Evolutionary conservation across 2,797 vertebrate genomes (phyloP), one percentile per base, ranked within the genome.

Genomic region (Aythya fuligula): DNA sequence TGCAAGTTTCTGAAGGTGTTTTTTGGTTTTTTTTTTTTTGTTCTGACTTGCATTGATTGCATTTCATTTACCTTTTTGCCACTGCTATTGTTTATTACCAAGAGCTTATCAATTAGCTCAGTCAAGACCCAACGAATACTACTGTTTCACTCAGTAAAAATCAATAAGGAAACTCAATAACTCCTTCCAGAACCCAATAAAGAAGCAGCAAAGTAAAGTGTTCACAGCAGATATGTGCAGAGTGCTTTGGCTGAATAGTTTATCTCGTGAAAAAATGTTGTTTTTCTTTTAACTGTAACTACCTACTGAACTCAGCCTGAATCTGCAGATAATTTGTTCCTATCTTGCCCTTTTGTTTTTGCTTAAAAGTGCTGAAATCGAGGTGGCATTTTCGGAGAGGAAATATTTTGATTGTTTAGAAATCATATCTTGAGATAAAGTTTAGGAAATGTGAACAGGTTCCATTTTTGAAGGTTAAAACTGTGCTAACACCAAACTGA

Each of bases 91-190:
- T 93, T 97, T 95, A 84, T 97, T 87, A 72, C 61, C 75, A 76
- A 76, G 88, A 71, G 72, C 43, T 93, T 96, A 90, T 91, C 93
- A 97, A 96, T 97, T 96, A 97, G 65, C 24, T 96, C 74, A 85
- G 70, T 85, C 83, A 94, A 96, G 90, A 90, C 32, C 30, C 82
- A 85, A 82, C 5, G 65, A 95, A 93, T 89, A 93, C 89, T 70
- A 80, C 60, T 70, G 72, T 60, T 95, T 95, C 64, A 32, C 94
- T 92, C 79, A 75, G 70, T 89, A 61, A 95, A 96, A 96, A 93
- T 93, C 76, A 73, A 94, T 97, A 51, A 75, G 34, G 4, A 56
- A 96, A 95, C 62, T 97, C 85, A 92, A 57, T 94, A 96, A 92
- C 36, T 93, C 79, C 73, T 90, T 76, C 74, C 43, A 60, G 90